Evolutionary conservation across 2,113 vertebrate species (phyloP), one percentile per base, ranked within the genome.

Genomic region (Microcebus murinus): DNA sequence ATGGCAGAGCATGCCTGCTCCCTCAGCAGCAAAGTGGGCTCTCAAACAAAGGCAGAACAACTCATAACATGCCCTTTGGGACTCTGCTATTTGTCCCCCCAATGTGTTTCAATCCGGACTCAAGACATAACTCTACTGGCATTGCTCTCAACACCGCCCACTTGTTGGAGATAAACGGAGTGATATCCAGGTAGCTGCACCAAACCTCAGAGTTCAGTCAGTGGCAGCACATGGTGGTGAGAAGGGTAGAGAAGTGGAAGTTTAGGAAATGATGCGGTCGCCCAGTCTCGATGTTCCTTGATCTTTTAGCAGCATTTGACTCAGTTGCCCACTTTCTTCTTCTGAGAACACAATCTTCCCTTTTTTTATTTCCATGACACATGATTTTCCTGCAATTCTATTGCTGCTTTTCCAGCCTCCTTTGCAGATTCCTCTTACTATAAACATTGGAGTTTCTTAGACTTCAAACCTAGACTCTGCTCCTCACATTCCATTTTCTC

Each of bases 91-190:
- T 39, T 52, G 20, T 82, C 15, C 4, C n/a, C 4, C 68, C 8
- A 13, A 13, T 11, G 3, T 17, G 6, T 45, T 70, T 70, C 87
- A 50, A 4, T 31, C 74, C 84, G 23, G 18, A 39, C 45, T 57
- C 55, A 57, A 34, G 36, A 50, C 5, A 11, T 42, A 42, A 25
- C 15, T 42, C 12, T 36, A 21, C 39, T 23, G 27, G 14, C n/a
- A 4, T 10, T 2, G 11, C 21, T 70, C 15, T 63, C 25, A 11
- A 2, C 17, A 36, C n/a, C 5, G 0, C 0, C 29, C 1, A 5
- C 4, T 50, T 48, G 6, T 10, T 17, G 5, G 70, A 34, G 29
- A 18, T 6, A 42, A 57, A 25, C 17, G 5, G 65, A 39, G 1
- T 6, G 7, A 25, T 65, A 68, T 11, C 3, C 36, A 0, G 0